phyloP scores from a whole-genome alignment of 1,140 invertebrate genomes.

The Cotesia typhae region DNA sequence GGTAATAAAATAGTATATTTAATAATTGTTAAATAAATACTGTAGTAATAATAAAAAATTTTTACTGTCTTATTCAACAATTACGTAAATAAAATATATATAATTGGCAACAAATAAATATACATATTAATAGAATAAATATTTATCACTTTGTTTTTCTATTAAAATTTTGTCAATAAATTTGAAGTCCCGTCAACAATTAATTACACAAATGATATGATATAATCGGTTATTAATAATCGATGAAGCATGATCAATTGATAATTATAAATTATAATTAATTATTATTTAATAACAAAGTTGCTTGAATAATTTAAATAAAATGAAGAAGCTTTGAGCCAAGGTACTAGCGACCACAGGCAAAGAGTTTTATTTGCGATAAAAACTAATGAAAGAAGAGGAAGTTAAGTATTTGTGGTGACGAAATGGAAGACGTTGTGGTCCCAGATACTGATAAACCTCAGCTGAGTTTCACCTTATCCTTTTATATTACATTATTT shows the following conservation, averaged over 20 bases:
- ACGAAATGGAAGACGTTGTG: constrained; percentile 12
- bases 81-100: too few species aligned
- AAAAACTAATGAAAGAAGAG: not conserved
- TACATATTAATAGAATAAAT: too few species aligned
- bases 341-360: too few species aligned
- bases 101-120: constrained; percentile 12
- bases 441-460: not conserved
- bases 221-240: constrained; percentile 19
- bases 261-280: not conserved
- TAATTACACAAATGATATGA: not conserved
- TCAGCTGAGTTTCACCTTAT: not conserved
- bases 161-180: not conserved
- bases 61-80: not conserved
- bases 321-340: not conserved
- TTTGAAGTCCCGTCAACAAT: not conserved
- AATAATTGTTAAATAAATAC: too few species aligned
- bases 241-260: constrained; percentile 13
- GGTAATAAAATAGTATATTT: not conserved
- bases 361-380: not conserved
- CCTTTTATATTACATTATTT: not conserved
- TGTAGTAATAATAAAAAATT: not conserved
- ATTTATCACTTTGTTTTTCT: too few species aligned
- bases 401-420: constrained; percentile 6
- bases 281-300: not conserved
- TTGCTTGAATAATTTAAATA: not conserved